A percentile compares a stretch with the other conserved stretches of the same genome.
Evolutionary conservation across 2,888 invertebrate genomes (phyloP).

Genomic region (Ormyrus rosae): DNA sequence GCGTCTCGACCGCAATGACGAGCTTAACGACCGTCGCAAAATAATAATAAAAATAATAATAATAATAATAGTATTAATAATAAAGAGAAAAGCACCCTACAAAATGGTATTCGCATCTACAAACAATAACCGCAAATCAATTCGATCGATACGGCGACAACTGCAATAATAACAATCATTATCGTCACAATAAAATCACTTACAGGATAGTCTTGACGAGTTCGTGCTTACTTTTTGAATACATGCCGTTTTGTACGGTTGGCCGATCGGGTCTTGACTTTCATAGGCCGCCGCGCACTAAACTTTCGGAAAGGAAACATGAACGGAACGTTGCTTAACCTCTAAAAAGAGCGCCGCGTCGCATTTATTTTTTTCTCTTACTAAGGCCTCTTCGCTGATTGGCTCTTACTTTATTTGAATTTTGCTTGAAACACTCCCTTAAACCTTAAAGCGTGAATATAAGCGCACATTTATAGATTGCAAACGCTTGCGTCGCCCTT

Average conservation of each 20-base stretch:
- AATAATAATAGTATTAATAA: conserved; percentile 27
- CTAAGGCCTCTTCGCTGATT: conserved; percentile 54
- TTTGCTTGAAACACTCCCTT: background rate
- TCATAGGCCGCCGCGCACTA: background rate
- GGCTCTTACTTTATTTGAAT: conserved; percentile 38
- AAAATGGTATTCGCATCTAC: conserved; percentile 52
- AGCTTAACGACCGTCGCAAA: conserved; percentile 38
- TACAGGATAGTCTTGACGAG: background rate
- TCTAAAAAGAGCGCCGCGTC: conserved; percentile 35
- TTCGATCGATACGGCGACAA: conserved; percentile 54
- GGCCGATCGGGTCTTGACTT: too few species aligned
- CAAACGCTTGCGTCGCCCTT: conserved; percentile 37
- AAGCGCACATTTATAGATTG: conserved; percentile 42
- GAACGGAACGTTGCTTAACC: conserved; percentile 4
- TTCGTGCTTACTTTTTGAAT: too few species aligned
- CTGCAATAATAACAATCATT: conserved; percentile 44
- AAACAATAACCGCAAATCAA: conserved; percentile 55
- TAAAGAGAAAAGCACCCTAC: conserved; percentile 52
- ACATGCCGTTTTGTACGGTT: too few species aligned
- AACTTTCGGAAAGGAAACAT: background rate
- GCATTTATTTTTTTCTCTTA: conserved; percentile 5
- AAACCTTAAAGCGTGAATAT: conserved; percentile 11
- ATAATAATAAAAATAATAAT: conserved; percentile 44
- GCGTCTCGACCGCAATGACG: conserved; percentile 44
- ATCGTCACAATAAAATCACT: background rate